These are phyloP conservation scores for Tragelaphus imberbis DNA, from an alignment of 2,113 vertebrate species.

Conservation along the genomic window DNA sequence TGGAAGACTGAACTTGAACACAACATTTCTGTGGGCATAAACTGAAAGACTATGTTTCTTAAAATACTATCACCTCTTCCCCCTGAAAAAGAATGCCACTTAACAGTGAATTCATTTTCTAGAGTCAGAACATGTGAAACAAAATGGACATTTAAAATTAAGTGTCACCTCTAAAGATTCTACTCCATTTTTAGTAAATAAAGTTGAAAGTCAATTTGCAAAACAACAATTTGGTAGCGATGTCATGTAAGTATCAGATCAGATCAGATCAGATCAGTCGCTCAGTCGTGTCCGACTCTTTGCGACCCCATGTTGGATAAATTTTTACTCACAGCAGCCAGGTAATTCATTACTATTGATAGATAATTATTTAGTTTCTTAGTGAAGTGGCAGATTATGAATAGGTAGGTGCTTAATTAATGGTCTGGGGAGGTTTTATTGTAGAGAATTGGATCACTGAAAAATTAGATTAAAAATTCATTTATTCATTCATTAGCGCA, in stretches of 20 bases:
- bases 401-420: background rate
- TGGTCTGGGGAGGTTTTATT: background rate
- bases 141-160: background rate
- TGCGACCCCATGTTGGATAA: background rate
- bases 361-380: background rate
- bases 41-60: background rate
- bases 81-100: background rate
- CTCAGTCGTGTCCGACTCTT: too few species aligned
- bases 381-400: background rate
- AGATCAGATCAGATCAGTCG: too few species aligned
- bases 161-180: background rate
- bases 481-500: background rate
- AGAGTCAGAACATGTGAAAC: background rate
- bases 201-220: background rate
- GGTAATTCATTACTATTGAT: background rate
- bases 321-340: background rate
- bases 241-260: background rate
- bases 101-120: background rate
- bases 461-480: background rate
- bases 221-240: background rate
- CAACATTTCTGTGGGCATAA: background rate
- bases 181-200: background rate
- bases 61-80: background rate
- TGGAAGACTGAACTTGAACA: background rate
- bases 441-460: background rate